These are phyloP conservation scores for Takifugu bimaculatus DNA, from an alignment of 2,113 vertebrate species.

Conservation along the genomic window DNA sequence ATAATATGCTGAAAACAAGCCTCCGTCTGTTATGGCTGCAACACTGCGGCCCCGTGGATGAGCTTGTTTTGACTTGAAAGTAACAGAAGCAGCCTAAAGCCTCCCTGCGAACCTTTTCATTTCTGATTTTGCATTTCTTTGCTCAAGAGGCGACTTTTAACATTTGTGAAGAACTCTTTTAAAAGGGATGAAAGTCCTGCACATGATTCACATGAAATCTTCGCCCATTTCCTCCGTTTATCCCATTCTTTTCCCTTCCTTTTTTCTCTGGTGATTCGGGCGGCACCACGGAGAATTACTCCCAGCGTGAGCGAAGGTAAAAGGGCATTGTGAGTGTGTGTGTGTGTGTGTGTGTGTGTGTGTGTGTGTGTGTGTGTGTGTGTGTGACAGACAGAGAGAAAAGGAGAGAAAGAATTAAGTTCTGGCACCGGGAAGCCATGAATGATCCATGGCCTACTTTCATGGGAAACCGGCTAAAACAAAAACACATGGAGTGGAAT, in stretches of 20 bases:
- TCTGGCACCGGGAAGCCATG: conserved; percentile 36
- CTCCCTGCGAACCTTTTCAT: too few relatives aligned
- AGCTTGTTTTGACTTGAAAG: too few relatives aligned
- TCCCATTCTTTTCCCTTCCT: conserved; percentile 5
- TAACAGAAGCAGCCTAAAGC: too few relatives aligned
- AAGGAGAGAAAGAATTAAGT: conserved; percentile 8
- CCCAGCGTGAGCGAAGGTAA: conserved; percentile 21
- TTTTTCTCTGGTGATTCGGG: conserved; percentile 5
- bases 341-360: conserved; percentile 28
- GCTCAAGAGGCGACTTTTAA: background rate
- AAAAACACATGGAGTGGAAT: conserved; percentile 31
- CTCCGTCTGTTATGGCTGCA: too few relatives aligned
- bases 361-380: conserved; percentile 5
- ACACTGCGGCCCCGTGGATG: too few relatives aligned
- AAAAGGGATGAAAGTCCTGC: background rate
- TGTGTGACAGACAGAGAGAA: background rate
- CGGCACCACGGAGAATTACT: conserved; percentile 26
- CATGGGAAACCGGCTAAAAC: conserved; percentile 36
- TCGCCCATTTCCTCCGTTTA: conserved; percentile 1
- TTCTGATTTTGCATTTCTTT: background rate
- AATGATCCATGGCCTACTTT: conserved; percentile 44
- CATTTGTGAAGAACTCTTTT: background rate
- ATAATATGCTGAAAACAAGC: too few relatives aligned
- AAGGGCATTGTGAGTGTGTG: conserved; percentile 12
- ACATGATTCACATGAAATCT: conserved; percentile 5